A percentile compares a stretch with the other conserved stretches of the same genome.
These are phyloP conservation scores for Plectrocnemia conspersa DNA, from an alignment of 1,140 invertebrate species.

Conservation along the genomic window DNA sequence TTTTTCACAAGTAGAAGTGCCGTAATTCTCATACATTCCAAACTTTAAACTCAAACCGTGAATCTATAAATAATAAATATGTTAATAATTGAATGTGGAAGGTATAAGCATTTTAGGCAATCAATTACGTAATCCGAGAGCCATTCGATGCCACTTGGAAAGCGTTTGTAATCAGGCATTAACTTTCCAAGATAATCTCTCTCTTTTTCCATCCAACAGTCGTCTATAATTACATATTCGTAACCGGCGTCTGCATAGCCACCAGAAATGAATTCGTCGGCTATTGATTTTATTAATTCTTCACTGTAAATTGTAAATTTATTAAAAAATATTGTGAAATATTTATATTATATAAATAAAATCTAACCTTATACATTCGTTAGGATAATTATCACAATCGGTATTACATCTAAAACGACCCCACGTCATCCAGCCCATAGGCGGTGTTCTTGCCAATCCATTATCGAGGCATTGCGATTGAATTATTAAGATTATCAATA, in stretches of 20 bases:
- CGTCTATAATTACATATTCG: slow-evolving; percentile 84
- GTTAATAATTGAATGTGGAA: background rate
- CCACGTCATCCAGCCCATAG: slow-evolving; percentile 81
- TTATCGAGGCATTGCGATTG: slow-evolving; percentile 59
- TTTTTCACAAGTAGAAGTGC: slow-evolving; percentile 69
- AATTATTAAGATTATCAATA: background rate
- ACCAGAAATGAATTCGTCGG: slow-evolving; percentile 69
- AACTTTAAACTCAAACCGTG: slow-evolving; percentile 72
- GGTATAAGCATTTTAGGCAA: slow-evolving; percentile 12
- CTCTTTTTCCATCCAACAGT: slow-evolving; percentile 77
- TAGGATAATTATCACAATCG: slow-evolving; percentile 59
- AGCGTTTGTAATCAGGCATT: slow-evolving; percentile 68
- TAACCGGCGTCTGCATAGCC: slow-evolving; percentile 80
- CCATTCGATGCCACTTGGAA: slow-evolving; percentile 77
- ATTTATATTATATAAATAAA: slow-evolving; percentile 4
- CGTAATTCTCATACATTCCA: slow-evolving; percentile 81
- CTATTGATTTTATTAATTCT: slow-evolving; percentile 69
- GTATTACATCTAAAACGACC: slow-evolving; percentile 66
- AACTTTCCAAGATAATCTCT: slow-evolving; percentile 62
- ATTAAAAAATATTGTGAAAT: background rate
- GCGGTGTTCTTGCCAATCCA: slow-evolving; percentile 75
- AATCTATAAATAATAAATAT: slow-evolving; percentile 50
- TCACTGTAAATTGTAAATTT: slow-evolving; percentile 59
- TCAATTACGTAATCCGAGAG: slow-evolving; percentile 77
- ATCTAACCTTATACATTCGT: slow-evolving; percentile 60